phyloP scores from a whole-genome alignment of 2,888 invertebrate genomes.

The Noctua fimbriata region DNA sequence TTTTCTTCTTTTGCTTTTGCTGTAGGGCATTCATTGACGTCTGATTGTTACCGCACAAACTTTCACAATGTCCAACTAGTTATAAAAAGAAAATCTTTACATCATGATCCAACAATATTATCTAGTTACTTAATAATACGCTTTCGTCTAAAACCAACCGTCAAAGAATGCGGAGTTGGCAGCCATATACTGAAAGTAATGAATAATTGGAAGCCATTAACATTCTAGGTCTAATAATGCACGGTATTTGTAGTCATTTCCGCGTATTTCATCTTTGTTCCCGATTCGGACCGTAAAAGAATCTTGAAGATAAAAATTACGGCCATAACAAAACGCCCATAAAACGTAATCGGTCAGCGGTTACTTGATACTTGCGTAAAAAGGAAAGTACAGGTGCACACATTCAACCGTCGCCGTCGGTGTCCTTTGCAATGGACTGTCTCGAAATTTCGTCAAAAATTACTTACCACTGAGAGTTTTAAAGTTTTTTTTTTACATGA shows the following conservation, averaged over 20 bases:
- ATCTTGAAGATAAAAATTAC: conserved; percentile 59
- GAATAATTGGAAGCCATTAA: conserved; percentile 53
- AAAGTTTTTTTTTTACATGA: conserved; percentile 1
- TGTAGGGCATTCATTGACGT: conserved; percentile 53
- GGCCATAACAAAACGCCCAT: conserved; percentile 49
- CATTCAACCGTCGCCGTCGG: conserved; percentile 18
- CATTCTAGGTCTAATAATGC: conserved; percentile 62
- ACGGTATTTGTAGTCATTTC: conserved; percentile 55
- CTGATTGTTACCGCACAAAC: conserved; percentile 48
- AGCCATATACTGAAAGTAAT: conserved; percentile 34
- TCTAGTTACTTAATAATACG: conserved; percentile 43
- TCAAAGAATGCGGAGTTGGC: conserved; percentile 25
- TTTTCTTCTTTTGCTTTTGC: conserved; percentile 42
- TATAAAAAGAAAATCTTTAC: conserved; percentile 36
- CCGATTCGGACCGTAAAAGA: conserved; percentile 62
- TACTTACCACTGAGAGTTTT: conserved; percentile 3
- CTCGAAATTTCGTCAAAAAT: conserved; percentile 13
- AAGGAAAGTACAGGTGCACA: conserved; percentile 59
- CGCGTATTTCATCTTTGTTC: conserved; percentile 65
- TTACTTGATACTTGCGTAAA: conserved; percentile 52
- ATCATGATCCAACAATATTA: conserved; percentile 16
- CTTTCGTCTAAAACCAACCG: conserved; percentile 27
- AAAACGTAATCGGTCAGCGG: conserved; percentile 57
- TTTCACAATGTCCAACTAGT: conserved; percentile 52
- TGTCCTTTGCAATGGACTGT: conserved; percentile 33